These are phyloP conservation scores for Tupiocoris notatus DNA, from an alignment of 2,888 invertebrate genomes.

Conservation along the genomic window DNA sequence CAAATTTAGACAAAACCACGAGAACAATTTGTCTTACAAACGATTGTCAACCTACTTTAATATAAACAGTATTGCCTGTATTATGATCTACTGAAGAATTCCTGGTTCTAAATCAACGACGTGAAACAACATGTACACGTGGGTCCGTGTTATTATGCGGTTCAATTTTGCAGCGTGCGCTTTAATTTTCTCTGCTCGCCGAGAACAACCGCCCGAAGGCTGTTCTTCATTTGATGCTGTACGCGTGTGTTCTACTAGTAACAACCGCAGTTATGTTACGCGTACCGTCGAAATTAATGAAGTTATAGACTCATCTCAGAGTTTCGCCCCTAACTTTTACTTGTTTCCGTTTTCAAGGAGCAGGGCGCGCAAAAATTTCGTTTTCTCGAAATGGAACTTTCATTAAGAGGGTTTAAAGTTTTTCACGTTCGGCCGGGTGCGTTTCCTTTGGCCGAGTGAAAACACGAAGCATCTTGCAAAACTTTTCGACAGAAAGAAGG, in stretches of 20 bases:
- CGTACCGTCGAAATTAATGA: background rate
- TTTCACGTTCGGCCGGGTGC: background rate
- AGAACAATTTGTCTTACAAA: too few species aligned
- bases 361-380: too few species aligned
- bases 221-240: background rate
- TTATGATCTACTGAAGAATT: too few species aligned
- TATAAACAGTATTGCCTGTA: too few species aligned
- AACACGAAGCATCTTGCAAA: background rate
- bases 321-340: background rate
- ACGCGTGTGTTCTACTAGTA: background rate
- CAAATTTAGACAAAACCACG: too few species aligned
- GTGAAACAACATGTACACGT: too few species aligned
- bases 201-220: background rate
- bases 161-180: background rate
- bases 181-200: background rate
- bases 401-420: background rate
- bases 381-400: background rate
- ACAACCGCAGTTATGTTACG: background rate
- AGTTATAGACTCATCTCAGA: background rate
- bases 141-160: too few species aligned
- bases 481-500: background rate
- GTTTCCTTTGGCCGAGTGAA: background rate
- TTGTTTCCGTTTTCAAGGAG: background rate
- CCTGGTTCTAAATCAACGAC: too few species aligned
- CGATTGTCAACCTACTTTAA: too few species aligned